A percentile compares a stretch with the other conserved stretches of the same genome.
phyloP scores from a whole-genome alignment of 2,113 vertebrate species.

The Eptesicus fuscus region DNA sequence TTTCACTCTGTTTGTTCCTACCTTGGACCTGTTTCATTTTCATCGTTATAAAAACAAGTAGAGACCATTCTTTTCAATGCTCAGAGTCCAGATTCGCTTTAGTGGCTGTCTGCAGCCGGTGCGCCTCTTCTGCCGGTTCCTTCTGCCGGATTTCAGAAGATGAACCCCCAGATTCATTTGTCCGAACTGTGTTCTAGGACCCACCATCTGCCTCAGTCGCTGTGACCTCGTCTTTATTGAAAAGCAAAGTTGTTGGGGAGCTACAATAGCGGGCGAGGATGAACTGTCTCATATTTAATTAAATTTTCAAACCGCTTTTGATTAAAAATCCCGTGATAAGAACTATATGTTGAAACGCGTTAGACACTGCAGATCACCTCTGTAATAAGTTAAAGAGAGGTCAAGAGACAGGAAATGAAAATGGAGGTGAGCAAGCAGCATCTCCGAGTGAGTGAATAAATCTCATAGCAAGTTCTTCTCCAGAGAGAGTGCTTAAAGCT shows the following conservation, averaged over 20 bases:
- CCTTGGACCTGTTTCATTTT: background rate
- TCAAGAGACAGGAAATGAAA: slow-evolving; percentile 73
- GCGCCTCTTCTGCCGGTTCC: background rate
- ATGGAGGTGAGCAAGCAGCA: slow-evolving; percentile 32
- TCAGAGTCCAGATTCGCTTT: background rate
- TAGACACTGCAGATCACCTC: slow-evolving; percentile 58
- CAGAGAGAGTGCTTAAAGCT: background rate
- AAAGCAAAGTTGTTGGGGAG: slow-evolving; percentile 30
- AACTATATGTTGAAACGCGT: slow-evolving; percentile 34
- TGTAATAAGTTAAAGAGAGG: slow-evolving; percentile 62
- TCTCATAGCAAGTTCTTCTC: slow-evolving; percentile 30
- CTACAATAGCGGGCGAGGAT: slow-evolving; percentile 5
- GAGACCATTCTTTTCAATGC: background rate
- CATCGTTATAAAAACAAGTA: background rate
- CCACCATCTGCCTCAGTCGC: background rate
- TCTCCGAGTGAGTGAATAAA: background rate
- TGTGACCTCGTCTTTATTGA: slow-evolving; percentile 49
- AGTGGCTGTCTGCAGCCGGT: background rate
- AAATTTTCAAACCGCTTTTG: slow-evolving; percentile 58
- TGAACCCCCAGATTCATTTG: background rate
- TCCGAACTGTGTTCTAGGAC: background rate
- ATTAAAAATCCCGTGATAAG: slow-evolving; percentile 61
- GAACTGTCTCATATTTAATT: slow-evolving; percentile 63
- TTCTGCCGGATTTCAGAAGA: background rate
- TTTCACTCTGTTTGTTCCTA: background rate